These are phyloP conservation scores for Elysia crispata DNA, from an alignment of 2,888 invertebrate genomes.

Conservation along the genomic window DNA sequence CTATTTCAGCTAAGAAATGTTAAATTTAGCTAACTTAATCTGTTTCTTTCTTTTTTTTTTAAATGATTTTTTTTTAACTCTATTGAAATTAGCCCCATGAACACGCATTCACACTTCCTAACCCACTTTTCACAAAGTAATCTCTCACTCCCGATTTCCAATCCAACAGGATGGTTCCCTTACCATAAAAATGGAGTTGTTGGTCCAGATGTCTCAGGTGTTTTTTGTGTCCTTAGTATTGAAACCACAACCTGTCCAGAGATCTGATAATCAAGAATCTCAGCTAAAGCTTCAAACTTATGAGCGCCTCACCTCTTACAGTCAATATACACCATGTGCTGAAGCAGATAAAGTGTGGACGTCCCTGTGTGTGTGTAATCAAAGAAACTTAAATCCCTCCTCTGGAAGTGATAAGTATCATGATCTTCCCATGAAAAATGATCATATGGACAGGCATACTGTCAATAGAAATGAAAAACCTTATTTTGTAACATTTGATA, in stretches of 20 bases:
- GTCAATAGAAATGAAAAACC: too few relatives aligned
- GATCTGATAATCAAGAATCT: neutral
- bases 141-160: neutral
- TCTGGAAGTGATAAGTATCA: too few relatives aligned
- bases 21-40: too few relatives aligned
- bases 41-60: too few relatives aligned
- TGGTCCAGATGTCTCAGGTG: slow-evolving; percentile 36
- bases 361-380: slow-evolving; percentile 59
- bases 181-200: slow-evolving; percentile 41
- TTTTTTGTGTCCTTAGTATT: slow-evolving; percentile 43
- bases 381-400: neutral
- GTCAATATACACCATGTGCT: slow-evolving; percentile 59
- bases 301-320: slow-evolving; percentile 64
- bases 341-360: slow-evolving; percentile 61
- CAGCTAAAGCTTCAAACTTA: slow-evolving; percentile 50
- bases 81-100: too few relatives aligned
- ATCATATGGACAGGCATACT: too few relatives aligned
- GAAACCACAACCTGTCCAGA: neutral
- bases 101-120: neutral
- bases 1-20: too few relatives aligned
- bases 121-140: neutral
- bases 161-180: slow-evolving; percentile 26
- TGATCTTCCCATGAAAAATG: too few relatives aligned
- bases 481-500: too few relatives aligned
- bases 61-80: too few relatives aligned